Conservation (phyloP, 2,888 invertebrate genomes). For the Chironomus riparius region DNA sequence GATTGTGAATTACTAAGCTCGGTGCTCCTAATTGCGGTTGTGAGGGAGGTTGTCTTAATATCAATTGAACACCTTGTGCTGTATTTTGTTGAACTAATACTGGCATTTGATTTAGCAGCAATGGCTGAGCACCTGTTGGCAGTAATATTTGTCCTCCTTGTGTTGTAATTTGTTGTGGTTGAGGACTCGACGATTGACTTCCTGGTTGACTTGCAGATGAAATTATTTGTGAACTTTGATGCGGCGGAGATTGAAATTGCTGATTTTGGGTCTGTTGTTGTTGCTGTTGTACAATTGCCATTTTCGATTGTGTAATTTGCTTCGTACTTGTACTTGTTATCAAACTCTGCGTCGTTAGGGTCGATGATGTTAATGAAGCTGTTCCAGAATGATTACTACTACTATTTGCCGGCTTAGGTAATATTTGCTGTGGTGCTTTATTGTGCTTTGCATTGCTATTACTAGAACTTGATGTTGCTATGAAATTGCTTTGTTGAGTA, state of each 20-base stretch:
- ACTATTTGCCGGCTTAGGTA: slow-evolving; percentile 48
- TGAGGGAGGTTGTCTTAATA: slow-evolving; percentile 53
- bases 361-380: neutral
- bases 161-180: slow-evolving; percentile 28
- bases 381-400: neutral
- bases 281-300: slow-evolving; percentile 29
- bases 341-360: neutral
- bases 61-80: slow-evolving; percentile 60
- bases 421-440: slow-evolving; percentile 51
- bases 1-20: slow-evolving; percentile 42
- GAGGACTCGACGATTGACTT: slow-evolving; percentile 20
- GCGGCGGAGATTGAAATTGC: slow-evolving; percentile 18
- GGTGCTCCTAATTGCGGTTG: slow-evolving; percentile 43
- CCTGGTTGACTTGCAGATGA: neutral
- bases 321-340: slow-evolving; percentile 27
- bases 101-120: slow-evolving; percentile 45
- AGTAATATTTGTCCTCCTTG: slow-evolving; percentile 38
- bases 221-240: slow-evolving; percentile 24
- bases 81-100: slow-evolving; percentile 54
- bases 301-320: slow-evolving; percentile 30
- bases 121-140: slow-evolving; percentile 39
- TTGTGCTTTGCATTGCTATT: slow-evolving; percentile 34
- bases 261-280: neutral
- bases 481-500: slow-evolving; percentile 28
- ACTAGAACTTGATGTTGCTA: neutral